These are phyloP conservation scores for Empis stercorea DNA, from an alignment of 2,888 invertebrate genomes.

Conservation along the genomic window DNA sequence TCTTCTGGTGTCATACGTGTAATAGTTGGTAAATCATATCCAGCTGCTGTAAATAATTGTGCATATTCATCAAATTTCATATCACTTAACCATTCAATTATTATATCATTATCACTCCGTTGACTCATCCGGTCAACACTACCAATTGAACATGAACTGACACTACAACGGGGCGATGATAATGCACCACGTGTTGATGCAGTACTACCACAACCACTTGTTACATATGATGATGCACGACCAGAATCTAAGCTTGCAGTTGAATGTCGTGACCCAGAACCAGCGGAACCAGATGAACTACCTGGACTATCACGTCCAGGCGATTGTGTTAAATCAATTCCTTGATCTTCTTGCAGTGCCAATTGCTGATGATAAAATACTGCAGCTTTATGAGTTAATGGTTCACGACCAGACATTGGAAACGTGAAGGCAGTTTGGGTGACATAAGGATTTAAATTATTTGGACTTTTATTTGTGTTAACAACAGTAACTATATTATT, in stretches of 20 bases:
- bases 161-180: slow-evolving; percentile 55
- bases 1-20: slow-evolving; percentile 99
- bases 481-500: slow-evolving; percentile 8
- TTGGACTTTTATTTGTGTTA: slow-evolving; percentile 15
- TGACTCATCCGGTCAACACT: slow-evolving; percentile 61
- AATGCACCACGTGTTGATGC: slow-evolving; percentile 39
- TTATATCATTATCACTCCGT: slow-evolving; percentile 77
- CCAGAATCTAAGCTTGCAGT: slow-evolving; percentile 80
- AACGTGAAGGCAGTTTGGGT: slow-evolving; percentile 51
- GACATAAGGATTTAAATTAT: slow-evolving; percentile 12
- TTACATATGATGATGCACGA: slow-evolving; percentile 70
- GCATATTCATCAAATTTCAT: slow-evolving; percentile 91
- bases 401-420: slow-evolving; percentile 52
- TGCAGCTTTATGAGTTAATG: slow-evolving; percentile 61
- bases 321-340: slow-evolving; percentile 80
- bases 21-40: slow-evolving; percentile 95
- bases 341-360: slow-evolving; percentile 74
- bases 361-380: slow-evolving; percentile 72
- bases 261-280: slow-evolving; percentile 78
- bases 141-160: slow-evolving; percentile 66
- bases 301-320: slow-evolving; percentile 90
- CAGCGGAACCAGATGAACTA: slow-evolving; percentile 74
- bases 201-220: slow-evolving; percentile 33
- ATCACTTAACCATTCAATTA: slow-evolving; percentile 89
- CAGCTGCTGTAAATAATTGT: slow-evolving; percentile 82